Conservation (phyloP, 2,113 vertebrate species). For the Caranx melampygus region DNA sequence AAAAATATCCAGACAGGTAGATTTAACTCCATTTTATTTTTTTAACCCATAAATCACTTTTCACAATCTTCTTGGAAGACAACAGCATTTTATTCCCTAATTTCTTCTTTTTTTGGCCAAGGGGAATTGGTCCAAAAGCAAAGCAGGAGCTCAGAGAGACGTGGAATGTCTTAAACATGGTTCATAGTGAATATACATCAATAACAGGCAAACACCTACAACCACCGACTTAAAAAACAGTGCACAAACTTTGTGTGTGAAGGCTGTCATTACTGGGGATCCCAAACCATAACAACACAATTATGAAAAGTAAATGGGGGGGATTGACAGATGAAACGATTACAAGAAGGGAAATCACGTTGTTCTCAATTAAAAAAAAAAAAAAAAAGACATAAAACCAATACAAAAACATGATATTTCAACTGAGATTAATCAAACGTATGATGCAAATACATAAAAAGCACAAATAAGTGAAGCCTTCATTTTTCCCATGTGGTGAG, state of each 20-base stretch:
- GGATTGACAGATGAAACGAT: not conserved
- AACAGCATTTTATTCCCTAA: constrained; percentile 77
- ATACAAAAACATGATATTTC: constrained; percentile 13
- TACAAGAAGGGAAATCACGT: constrained; percentile 6
- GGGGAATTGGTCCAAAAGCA: constrained; percentile 80
- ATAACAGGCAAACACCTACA: constrained; percentile 67
- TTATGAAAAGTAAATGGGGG: not conserved
- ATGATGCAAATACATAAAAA: constrained; percentile 31
- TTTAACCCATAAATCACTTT: constrained; percentile 77
- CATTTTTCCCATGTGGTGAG: constrained; percentile 56
- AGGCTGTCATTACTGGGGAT: constrained; percentile 39
- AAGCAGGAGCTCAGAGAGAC: constrained; percentile 77
- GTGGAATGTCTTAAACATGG: constrained; percentile 75
- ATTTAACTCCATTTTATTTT: constrained; percentile 75
- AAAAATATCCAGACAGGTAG: constrained; percentile 5
- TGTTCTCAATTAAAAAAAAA: not conserved
- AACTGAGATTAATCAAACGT: constrained; percentile 12
- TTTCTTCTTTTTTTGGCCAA: constrained; percentile 76
- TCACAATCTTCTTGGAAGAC: constrained; percentile 88
- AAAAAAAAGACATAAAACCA: constrained; percentile 2
- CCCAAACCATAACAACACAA: constrained; percentile 49
- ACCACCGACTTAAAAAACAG: constrained; percentile 69
- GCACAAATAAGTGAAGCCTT: constrained; percentile 52
- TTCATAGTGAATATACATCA: constrained; percentile 63
- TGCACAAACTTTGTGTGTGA: constrained; percentile 67